Base-by-base conservation (phyloP, 2,113 vertebrate genomes). In the Chloroceryle aenea region DNA sequence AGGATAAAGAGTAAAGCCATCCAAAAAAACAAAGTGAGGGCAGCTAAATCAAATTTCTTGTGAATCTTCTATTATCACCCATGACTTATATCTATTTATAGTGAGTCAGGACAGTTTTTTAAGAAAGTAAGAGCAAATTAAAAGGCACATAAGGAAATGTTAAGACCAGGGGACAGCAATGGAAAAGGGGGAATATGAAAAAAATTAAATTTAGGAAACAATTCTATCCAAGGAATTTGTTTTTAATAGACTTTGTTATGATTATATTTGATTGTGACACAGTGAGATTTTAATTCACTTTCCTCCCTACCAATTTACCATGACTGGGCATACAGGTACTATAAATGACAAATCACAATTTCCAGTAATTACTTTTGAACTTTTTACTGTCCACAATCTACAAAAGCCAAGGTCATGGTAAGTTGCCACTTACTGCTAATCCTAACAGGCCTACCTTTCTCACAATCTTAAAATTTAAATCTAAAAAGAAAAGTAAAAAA, bases 161-260 rank as follows among this genome's bases (percentile, higher is more conserved):
- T 69, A 86, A 80, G 12, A 62, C 5, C 23, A 48, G 7, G 5
- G 10, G 8, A 38, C 20, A 63, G 25, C 7, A 78, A 76, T 73
- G 32, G 32, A 84, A 29, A 4, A 32, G 22, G 21, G 14, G 0
- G 0, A 83, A 78, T 74, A 9, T 3, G 0, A 19, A 52, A 63
- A 55, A 55, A 56, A 32, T 32, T 12, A 78, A 63, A 87, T 63
- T 73, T 58, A 56, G 52, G 34, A 59, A 78, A 85, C 4, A 21
- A 1, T 48, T 67, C 21, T 50, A 22, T 30, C 16, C 17, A 23
- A 56, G 72, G 21, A 61, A 43, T 52, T 56, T 73, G 9, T 34
- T 85, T 90, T 81, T 52, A 62, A 29, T n/a, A 74, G 6, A 53
- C 38, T 45, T 83, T 22, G 42, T 40, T 67, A 53, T 32, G 10